Evolutionary conservation across 1,140 invertebrate species (phyloP), one percentile per base, ranked within the genome.

Genomic region (Idris sp.): DNA sequence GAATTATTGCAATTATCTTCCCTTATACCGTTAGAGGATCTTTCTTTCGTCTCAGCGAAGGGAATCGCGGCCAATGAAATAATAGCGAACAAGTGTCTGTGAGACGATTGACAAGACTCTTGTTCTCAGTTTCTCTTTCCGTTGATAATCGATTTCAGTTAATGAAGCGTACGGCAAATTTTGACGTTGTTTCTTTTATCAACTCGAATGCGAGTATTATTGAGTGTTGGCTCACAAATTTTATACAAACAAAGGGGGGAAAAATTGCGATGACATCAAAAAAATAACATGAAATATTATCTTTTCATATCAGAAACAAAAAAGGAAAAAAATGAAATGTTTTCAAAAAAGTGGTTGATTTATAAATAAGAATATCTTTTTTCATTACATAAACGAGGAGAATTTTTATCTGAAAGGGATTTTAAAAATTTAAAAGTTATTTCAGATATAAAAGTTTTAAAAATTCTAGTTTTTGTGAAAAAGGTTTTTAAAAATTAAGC

Each of bases 1-100:
- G 77, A 73, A 68, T 65, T 76, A 78, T 11, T 48, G 76, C 77
- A 51, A 59, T 78, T 74, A 79, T 81, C 44, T 54, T 51, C 44
- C 51, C 35, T 65, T 65, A 59, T 74, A 65, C 69, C 68, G 68
- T 72, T 72, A 62, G 36, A 56, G 67, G 67, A 72, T 62, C 46
- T 61, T 72, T 73, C 58, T 49, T 53, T 30, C 69, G 22, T 44
- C 36, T 65, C 59, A 46, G 10, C 69, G 53, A 26, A 59, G 67
- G 25, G 67, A 71, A 71, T 71, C 56, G 67, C 67, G 67, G 67
- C 49, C 67, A 71, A 59, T 59, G 46, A 73, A 72, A 65, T 58
- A 62, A 61, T 44, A n/a, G n/a, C 61, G 53, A 53, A 44, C 44
- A 51, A 49, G 30, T 31, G 64, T 72, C 58, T 58, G 68, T 38